A percentile compares a stretch with the other conserved stretches of the same genome.
phyloP scores from a whole-genome alignment of 2,113 vertebrate species.

The Bothrops jararaca region DNA sequence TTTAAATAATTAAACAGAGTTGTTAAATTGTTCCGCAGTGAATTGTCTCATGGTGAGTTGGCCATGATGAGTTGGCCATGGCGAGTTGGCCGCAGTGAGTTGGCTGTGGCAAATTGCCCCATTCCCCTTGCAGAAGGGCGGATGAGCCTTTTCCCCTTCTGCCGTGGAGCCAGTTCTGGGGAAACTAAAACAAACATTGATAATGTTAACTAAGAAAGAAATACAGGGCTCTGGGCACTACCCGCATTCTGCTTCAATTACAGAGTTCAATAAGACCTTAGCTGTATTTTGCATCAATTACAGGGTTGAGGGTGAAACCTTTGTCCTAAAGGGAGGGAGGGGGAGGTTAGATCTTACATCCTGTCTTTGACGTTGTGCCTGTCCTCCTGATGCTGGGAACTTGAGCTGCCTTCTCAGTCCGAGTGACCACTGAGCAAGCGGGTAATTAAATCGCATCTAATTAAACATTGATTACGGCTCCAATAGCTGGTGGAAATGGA shows the following conservation, averaged over 20 bases:
- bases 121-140: not conserved
- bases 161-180: not conserved
- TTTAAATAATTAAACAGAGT: too few species aligned
- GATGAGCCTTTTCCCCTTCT: not conserved
- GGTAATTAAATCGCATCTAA: constrained; percentile 38
- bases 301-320: constrained; percentile 18
- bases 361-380: constrained; percentile 1
- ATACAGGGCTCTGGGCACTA: not conserved
- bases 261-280: constrained; percentile 14
- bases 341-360: not conserved
- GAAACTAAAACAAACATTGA: not conserved
- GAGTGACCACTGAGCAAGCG: not conserved
- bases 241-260: not conserved
- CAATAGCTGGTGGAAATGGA: constrained; percentile 17
- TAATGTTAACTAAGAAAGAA: not conserved
- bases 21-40: too few species aligned
- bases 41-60: too few species aligned
- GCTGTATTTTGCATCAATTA: constrained; percentile 2
- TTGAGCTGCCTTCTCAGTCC: not conserved
- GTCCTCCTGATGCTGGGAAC: constrained; percentile 9
- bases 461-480: constrained; percentile 32
- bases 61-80: too few species aligned
- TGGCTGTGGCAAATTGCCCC: too few species aligned
- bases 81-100: too few species aligned
- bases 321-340: not conserved